Evolutionary conservation across 1,140 invertebrate genomes (phyloP), one percentile per base, ranked within the genome.

Genomic region (Hylaeus anthracinus): DNA sequence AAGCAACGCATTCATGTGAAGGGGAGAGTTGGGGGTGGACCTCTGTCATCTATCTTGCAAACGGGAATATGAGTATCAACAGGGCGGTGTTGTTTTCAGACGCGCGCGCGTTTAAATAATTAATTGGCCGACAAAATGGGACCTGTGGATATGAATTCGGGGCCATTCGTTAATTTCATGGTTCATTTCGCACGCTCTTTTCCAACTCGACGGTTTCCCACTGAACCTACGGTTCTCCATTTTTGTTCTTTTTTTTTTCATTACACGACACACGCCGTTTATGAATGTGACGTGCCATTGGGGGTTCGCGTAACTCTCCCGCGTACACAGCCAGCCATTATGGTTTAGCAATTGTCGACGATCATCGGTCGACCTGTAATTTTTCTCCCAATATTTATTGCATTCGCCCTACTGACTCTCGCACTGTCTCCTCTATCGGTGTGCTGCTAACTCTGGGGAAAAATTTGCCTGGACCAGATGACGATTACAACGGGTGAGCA

Each of bases 81-180:
- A 83, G 77, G 55, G 65, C 64, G 43, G 67, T 79, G 83, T 82
- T 86, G 84, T 88, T 88, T 81, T 70, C 84, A 81, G 61, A 43
- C 43, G 39, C 55, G 65, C 60, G 41, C 15, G 75, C 81, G 81
- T 77, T 90, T 83, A 88, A 88, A 87, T 88, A 89, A 89, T 89
- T 88, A 87, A 89, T 90, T 89, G 87, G 87, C 81, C 72, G 67
- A 66, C 73, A 79, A 82, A 86, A 82, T 89, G 83, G 74, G 67
- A 80, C 78, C 76, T 51, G 87, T 76, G 83, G 70, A 89, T 84
- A 84, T 86, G 81, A 85, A 82, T 87, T 87, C 71, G 74, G 72
- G 67, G 80, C 84, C 86, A 88, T 89, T 90, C 86, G 88, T 90
- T 90, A 88, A 89, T 88, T 85, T 86, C 88, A 88, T 84, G 88